Evolutionary conservation across 2,888 invertebrate species (phyloP).

Genomic region (Tetropium fuscum): DNA sequence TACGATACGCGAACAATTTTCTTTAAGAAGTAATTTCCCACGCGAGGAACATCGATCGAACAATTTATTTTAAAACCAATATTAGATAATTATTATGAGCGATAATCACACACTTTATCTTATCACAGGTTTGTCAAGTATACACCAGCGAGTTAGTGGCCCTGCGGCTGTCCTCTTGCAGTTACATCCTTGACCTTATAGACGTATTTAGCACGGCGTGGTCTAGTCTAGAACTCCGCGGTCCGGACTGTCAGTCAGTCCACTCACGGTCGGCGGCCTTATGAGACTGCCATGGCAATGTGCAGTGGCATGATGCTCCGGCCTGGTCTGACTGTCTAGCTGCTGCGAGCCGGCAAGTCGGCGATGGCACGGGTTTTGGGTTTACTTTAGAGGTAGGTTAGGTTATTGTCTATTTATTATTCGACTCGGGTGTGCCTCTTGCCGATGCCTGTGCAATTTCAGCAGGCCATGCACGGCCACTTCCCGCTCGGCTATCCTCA

Average conservation of each 20-base stretch:
- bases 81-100: no score
- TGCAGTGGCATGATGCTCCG: conserved; percentile 1
- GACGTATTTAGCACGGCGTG: conserved; percentile 25
- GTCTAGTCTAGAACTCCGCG: conserved; percentile 8
- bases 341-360: neutral
- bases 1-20: no score
- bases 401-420: neutral
- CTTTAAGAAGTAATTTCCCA: no score
- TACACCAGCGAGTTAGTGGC: no score
- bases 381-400: neutral
- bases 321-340: neutral
- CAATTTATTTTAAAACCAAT: no score
- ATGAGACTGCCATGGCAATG: conserved; percentile 31
- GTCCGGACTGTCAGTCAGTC: conserved; percentile 18
- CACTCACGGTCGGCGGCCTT: conserved; percentile 48
- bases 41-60: no score
- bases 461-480: neutral
- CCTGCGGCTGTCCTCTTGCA: conserved; percentile 8
- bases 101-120: no score
- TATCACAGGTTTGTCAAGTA: no score
- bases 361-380: neutral
- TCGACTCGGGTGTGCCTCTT: no score
- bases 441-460: neutral
- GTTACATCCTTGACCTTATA: conserved; percentile 36
- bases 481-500: neutral